These are phyloP conservation scores for Ctenoplectra terminalis DNA, from an alignment of 1,140 invertebrate genomes.

Conservation along the genomic window DNA sequence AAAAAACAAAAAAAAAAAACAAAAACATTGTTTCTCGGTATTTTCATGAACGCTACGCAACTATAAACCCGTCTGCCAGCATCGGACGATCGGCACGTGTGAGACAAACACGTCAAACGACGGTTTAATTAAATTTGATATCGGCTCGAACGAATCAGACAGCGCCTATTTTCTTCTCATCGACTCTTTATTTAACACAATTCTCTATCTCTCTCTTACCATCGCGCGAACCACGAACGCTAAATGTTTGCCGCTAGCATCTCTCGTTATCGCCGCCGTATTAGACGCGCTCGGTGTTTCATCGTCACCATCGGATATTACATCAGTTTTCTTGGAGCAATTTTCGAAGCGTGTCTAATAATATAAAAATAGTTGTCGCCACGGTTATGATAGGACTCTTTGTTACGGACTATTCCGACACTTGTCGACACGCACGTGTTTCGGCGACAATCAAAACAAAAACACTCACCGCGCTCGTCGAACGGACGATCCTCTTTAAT, in stretches of 20 bases:
- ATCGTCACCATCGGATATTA: slow-evolving; percentile 14
- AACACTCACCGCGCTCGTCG: slow-evolving; percentile 26
- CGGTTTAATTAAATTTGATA: not conserved
- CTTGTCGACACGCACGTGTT: slow-evolving; percentile 16
- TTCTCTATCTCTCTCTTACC: not conserved
- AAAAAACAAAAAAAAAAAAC: not conserved
- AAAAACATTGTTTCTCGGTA: not conserved
- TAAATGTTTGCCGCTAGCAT: not conserved
- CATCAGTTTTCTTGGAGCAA: slow-evolving; percentile 5
- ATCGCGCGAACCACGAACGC: not conserved
- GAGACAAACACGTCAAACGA: not conserved
- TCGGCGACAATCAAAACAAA: slow-evolving; percentile 32
- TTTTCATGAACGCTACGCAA: not conserved
- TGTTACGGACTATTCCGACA: not conserved
- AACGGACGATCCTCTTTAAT: not conserved
- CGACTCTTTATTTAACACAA: slow-evolving; percentile 14
- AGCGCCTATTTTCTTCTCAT: not conserved
- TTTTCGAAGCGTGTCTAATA: not conserved
- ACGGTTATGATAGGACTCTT: not conserved
- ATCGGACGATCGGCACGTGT: not conserved
- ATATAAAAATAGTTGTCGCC: not conserved
- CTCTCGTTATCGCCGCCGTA: not conserved
- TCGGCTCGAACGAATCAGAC: not conserved
- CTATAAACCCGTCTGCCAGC: not conserved
- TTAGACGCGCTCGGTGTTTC: slow-evolving; percentile 1